Percentiles rank a stretch among this genome's conserved stretches.
Conservation (phyloP, 2,888 invertebrate genomes). For the Desoria tigrina region DNA sequence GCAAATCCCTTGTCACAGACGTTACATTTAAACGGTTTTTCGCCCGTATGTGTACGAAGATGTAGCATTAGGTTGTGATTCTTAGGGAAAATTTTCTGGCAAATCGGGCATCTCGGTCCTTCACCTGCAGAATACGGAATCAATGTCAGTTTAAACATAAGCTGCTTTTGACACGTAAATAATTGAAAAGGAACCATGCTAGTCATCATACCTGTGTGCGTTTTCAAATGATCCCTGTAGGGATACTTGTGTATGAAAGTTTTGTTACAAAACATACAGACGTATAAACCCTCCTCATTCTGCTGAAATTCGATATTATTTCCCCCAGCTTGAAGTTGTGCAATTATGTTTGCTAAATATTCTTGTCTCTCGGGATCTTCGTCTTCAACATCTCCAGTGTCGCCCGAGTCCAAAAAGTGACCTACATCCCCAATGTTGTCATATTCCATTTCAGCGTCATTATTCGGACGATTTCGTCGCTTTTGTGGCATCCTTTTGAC, state of each 20-base stretch:
- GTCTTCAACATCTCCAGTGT: slow-evolving; percentile 17
- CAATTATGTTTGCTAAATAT: slow-evolving; percentile 8
- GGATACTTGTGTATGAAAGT: slow-evolving; percentile 53
- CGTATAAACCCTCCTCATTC: slow-evolving; percentile 49
- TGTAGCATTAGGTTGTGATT: slow-evolving; percentile 50
- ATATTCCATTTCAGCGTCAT: not conserved
- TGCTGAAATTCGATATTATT: slow-evolving; percentile 38
- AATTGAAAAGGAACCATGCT: not conserved
- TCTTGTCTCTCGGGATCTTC: slow-evolving; percentile 17
- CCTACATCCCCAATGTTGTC: slow-evolving; percentile 13
- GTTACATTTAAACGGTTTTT: slow-evolving; percentile 48
- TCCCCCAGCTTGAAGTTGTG: slow-evolving; percentile 12
- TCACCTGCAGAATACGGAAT: slow-evolving; percentile 31
- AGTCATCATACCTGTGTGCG: slow-evolving; percentile 41
- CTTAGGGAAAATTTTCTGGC: slow-evolving; percentile 39
- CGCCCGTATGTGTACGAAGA: slow-evolving; percentile 48
- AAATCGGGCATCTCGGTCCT: slow-evolving; percentile 45
- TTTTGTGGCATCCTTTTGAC: not conserved
- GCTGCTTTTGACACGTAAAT: too few species aligned
- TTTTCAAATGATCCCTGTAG: slow-evolving; percentile 50
- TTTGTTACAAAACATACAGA: slow-evolving; percentile 49
- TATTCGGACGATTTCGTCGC: not conserved
- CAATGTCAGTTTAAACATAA: not conserved
- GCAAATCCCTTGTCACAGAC: slow-evolving; percentile 47
- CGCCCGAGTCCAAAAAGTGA: slow-evolving; percentile 27